Percentiles rank a stretch among this genome's conserved stretches.
These are phyloP conservation scores for Prunella strophiata DNA, from an alignment of 2,797 vertebrate genomes.

Conservation along the genomic window DNA sequence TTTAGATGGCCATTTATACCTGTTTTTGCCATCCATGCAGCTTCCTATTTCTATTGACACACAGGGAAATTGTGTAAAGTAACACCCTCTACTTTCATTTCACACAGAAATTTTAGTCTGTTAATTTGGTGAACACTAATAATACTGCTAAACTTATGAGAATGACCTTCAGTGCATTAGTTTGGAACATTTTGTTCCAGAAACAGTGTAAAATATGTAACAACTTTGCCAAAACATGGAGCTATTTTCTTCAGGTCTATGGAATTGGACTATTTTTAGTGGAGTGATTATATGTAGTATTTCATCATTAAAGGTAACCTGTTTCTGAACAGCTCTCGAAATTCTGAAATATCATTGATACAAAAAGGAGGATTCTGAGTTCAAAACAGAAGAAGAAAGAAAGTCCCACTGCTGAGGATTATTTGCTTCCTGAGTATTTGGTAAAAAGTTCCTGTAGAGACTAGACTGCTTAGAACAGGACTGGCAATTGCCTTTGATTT, in stretches of 20 bases:
- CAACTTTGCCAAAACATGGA: neutral
- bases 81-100: neutral
- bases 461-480: neutral
- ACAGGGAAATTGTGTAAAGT: neutral
- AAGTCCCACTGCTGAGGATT: neutral
- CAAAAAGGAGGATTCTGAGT: neutral
- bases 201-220: neutral
- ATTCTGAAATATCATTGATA: neutral
- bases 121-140: neutral
- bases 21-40: neutral
- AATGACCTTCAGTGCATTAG: neutral
- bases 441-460: neutral
- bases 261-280: neutral
- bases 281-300: neutral
- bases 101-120: neutral
- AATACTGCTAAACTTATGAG: neutral
- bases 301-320: neutral
- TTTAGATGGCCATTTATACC: neutral
- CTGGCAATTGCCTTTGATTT: neutral
- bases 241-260: neutral
- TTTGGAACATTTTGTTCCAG: neutral
- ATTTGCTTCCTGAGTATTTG: neutral
- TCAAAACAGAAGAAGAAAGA: neutral
- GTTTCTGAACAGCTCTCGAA: neutral
- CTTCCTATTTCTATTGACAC: neutral